Conservation (phyloP, 2,113 vertebrate species). For the Thalassarche chlororhynchos region DNA sequence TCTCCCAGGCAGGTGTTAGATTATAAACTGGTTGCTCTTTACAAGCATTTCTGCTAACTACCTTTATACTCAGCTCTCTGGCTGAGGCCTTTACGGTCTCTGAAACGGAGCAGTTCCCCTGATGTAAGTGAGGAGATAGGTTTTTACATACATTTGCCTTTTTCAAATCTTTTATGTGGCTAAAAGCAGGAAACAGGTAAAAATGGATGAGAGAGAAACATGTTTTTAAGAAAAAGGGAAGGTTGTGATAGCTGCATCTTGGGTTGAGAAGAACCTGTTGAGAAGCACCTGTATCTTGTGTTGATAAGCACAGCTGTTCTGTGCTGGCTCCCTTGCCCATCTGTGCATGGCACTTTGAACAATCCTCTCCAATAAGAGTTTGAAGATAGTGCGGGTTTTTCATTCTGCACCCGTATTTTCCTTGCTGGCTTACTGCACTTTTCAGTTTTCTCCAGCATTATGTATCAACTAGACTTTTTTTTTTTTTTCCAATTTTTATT, state of each 20-base stretch:
- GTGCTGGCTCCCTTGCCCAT: background rate
- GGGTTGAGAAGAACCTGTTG: background rate
- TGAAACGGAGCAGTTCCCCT: background rate
- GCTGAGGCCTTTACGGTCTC: background rate
- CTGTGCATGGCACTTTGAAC: background rate
- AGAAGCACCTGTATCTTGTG: background rate
- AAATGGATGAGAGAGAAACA: background rate
- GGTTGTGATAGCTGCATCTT: background rate
- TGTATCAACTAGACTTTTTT: background rate
- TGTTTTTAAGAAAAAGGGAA: background rate
- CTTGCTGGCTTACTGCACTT: background rate
- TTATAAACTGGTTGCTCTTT: background rate
- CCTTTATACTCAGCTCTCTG: background rate
- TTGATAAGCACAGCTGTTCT: background rate
- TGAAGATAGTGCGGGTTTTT: background rate
- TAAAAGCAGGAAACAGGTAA: constrained; percentile 8
- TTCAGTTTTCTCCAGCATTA: background rate
- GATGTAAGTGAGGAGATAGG: background rate
- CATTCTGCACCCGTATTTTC: background rate
- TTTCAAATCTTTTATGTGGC: background rate
- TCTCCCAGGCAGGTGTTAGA: background rate
- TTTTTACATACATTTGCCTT: background rate
- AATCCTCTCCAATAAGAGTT: background rate
- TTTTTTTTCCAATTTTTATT: constrained; percentile 11
- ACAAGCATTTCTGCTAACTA: background rate